Base-by-base conservation (phyloP, 2,797 vertebrate species). In the Botia kubotai region DNA sequence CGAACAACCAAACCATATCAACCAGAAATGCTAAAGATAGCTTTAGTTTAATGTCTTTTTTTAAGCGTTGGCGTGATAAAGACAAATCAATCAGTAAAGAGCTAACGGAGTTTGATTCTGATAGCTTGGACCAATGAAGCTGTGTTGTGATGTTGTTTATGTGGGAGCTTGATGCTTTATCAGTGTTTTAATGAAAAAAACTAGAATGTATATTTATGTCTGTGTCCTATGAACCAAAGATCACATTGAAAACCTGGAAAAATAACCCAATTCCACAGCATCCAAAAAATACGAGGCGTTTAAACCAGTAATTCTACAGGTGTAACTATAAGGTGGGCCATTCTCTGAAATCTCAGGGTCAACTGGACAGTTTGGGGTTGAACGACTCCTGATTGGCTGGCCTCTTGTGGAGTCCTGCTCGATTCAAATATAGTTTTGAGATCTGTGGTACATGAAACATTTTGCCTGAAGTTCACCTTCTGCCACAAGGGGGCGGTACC, bases 61-160 rank as follows among this genome's bases (percentile, higher is more conserved):
- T 95, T 0, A 94, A 90, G 86, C 92, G 92, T 14, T 82, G 93
- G 29, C 86, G 91, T 50, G 93, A 93, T 75, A 84, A 89, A 5
- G 86, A 83, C 73, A 94, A 92, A 19, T 83, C 79, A 0, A 89
- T 29, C 62, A 86, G 48, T 67, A 91, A 87, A 62, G 91, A 93
- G 12, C 63, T 80, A 1, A 91, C 87, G 65, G 91, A 93, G 13
- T 58, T 80, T 2, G 69, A 72, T 21, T 85, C 79, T 4, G 90
- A 86, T 10, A 82, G 70, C 12, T 79, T 85, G 19, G 85, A 88
- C 53, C 71, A 74, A 8, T 88, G 26, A 63, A 16, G 60, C 2
- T 63, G 13, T 0, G 14, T 16, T 39, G 48, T 17, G 4, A 46
- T 21, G 33, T 33, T 67, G 26, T 6, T 6, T 36, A 52, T 39